Percentiles rank a stretch among this genome's conserved stretches.
Evolutionary conservation across 2,797 vertebrate genomes (phyloP).

Genomic region (Vespertilio murinus): DNA sequence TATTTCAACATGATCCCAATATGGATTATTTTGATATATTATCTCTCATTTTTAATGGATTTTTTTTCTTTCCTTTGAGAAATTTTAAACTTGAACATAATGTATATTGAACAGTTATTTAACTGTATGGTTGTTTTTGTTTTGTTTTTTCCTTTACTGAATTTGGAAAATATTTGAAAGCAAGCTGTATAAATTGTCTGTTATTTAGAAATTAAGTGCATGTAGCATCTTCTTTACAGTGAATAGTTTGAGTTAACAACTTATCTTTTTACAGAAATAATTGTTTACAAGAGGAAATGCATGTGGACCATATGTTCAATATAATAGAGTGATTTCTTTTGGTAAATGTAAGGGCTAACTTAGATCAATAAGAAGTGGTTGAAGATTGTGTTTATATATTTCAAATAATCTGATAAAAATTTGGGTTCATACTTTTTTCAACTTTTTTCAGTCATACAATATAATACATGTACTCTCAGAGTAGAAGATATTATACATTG

Average conservation of each 20-base stretch:
- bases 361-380: background rate
- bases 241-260: background rate
- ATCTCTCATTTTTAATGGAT: background rate
- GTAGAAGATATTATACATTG: background rate
- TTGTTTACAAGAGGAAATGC: background rate
- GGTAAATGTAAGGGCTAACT: background rate
- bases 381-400: background rate
- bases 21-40: slow-evolving; percentile 46
- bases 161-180: slow-evolving; percentile 46
- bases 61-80: slow-evolving; percentile 18
- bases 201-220: background rate
- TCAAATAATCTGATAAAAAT: background rate
- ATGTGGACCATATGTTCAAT: background rate
- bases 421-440: background rate
- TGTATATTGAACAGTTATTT: background rate
- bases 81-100: slow-evolving; percentile 42
- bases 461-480: background rate
- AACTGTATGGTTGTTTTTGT: background rate
- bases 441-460: background rate
- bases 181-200: background rate
- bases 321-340: background rate
- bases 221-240: background rate
- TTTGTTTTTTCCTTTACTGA: background rate
- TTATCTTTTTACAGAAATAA: background rate
- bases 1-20: background rate